Percentiles rank a stretch among this genome's conserved stretches.
Evolutionary conservation across 2,113 vertebrate species (phyloP).

Genomic region (Dromiciops gliroides): DNA sequence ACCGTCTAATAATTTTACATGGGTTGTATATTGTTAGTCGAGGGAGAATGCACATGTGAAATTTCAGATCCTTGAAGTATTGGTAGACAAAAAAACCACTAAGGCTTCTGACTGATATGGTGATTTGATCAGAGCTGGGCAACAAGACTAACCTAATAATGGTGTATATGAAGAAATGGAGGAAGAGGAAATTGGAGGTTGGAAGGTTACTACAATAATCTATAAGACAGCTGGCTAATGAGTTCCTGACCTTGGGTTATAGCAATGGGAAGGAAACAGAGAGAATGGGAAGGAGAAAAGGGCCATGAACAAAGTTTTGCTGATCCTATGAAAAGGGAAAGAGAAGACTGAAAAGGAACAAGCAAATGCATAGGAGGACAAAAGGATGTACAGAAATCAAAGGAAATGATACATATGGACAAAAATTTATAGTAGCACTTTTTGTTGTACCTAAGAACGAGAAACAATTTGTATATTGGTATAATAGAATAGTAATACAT

Average conservation of each 20-base stretch:
- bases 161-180: not conserved
- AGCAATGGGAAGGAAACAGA: not conserved
- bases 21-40: not conserved
- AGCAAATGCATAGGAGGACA: not conserved
- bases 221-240: not conserved
- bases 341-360: not conserved
- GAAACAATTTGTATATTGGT: not conserved
- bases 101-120: not conserved
- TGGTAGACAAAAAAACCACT: not conserved
- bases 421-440: not conserved
- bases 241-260: not conserved
- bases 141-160: too few relatives aligned
- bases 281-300: not conserved
- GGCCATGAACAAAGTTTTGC: not conserved
- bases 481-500: not conserved
- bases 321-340: not conserved
- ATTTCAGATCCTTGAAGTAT: not conserved
- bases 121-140: not conserved
- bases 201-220: not conserved
- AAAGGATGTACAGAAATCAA: not conserved
- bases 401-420: not conserved
- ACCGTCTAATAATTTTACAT: not conserved
- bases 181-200: not conserved
- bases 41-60: not conserved
- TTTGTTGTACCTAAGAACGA: not conserved